A percentile compares a stretch with the other conserved stretches of the same genome.
Evolutionary conservation across 2,797 vertebrate genomes (phyloP).

Genomic region (Microcaecilia unicolor): DNA sequence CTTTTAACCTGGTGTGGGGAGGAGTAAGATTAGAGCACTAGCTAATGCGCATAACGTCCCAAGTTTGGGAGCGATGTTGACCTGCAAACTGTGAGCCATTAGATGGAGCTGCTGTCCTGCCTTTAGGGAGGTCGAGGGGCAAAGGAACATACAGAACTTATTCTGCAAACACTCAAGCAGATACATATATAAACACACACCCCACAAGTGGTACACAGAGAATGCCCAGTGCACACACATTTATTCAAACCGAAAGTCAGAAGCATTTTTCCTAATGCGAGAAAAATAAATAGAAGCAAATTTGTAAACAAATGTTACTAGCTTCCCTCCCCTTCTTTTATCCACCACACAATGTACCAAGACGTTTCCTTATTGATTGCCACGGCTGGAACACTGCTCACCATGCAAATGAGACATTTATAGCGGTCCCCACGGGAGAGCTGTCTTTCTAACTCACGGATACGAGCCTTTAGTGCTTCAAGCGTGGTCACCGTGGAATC

Average conservation of each 20-base stretch:
- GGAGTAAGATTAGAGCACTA: too few relatives aligned
- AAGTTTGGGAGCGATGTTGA: neutral
- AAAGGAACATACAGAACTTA: neutral
- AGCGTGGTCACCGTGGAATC: conserved; percentile 94
- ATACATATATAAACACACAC: neutral
- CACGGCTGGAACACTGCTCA: conserved; percentile 52
- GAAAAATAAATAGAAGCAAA: too few relatives aligned
- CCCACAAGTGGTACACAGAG: neutral
- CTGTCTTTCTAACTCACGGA: conserved; percentile 95
- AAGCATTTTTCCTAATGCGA: neutral
- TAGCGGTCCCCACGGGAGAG: conserved; percentile 94
- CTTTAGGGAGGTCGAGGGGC: neutral
- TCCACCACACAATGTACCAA: conserved; percentile 5
- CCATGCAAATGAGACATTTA: conserved; percentile 99
- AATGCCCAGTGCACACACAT: neutral
- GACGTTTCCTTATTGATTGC: conserved; percentile 40
- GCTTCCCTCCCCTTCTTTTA: conserved; percentile 8
- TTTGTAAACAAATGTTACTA: neutral
- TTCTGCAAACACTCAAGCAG: too few relatives aligned
- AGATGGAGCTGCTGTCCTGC: conserved; percentile 46
- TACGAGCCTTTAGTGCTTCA: conserved; percentile 96
- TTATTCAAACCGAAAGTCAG: neutral
- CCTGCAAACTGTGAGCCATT: conserved; percentile 19
- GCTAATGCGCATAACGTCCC: too few relatives aligned
- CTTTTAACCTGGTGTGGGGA: too few relatives aligned